Evolutionary conservation across 1,140 invertebrate genomes (phyloP), one percentile per base, ranked within the genome.

Genomic region (Lasioglossum albipes): DNA sequence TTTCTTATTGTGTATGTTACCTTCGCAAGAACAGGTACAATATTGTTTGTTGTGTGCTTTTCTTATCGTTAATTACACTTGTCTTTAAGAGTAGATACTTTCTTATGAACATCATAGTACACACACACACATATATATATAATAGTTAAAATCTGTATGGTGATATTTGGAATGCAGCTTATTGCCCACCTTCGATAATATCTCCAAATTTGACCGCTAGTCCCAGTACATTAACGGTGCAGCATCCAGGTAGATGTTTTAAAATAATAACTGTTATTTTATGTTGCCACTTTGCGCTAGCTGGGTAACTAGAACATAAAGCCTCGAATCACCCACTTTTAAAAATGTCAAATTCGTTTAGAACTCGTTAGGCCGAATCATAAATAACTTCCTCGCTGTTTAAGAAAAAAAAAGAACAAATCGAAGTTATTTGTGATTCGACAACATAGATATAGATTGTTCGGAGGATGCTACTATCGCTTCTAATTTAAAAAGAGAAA

Each of bases 171-270:
- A 88, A 95, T 94, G 94, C 95, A 96, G 95, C 95, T 57, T 95
- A 94, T 92, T 95, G 95, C 91, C 90, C 88, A 82, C 80, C 91
- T 70, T 79, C 90, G 67, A 87, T 91, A 83, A 95, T 95, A 83
- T 95, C 95, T 66, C 94, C 95, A 71, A 95, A 95, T 88, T 93
- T 95, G 93, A 93, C 94, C 59, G 94, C 94, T 81, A 95, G 94
- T 87, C 94, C 95, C 62, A 95, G 95, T 92, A 94, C 95, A 74
- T 93, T 96, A 81, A 93, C 94, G 67, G 94, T 95, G 72, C 95
- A 95, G 77, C 94, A 95, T 90, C 90, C 94, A 95, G 95, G 95
- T 95, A 94, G 90, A 79, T 75, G 1, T 41, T 61, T 59, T 84
- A 62, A 20, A 67, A 54, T 42, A 83, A 57, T 66, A 74, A 83